Evolutionary conservation across 1,140 invertebrate species (phyloP), one percentile per base, ranked within the genome.

Genomic region (Drosophila arawakana): DNA sequence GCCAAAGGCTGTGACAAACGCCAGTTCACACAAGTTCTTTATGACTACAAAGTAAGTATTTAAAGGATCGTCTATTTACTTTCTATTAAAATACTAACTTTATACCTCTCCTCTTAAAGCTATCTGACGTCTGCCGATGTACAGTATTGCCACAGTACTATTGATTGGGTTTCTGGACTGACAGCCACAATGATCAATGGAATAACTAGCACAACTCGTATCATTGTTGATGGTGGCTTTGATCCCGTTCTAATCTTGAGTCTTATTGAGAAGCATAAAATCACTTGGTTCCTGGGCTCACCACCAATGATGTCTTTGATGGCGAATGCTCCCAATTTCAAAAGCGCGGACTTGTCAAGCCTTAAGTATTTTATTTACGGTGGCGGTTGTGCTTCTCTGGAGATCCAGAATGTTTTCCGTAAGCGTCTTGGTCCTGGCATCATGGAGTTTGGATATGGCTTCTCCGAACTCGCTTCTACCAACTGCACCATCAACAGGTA

Each of bases 1-100:
- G n/a, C 96, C 96, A 2, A 97, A 97, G 93, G 96, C 96, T 30
- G 96, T 96, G 0, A 94, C 95, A 82, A 90, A 96, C 4, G 95
- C 95, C 2, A 95, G 96, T 72, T 47, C 41, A 15, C 69, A 72
- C 37, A 73, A 66, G 49, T 72, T 67, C 46, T 76, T 60, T 35
- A 60, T 21, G 21, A 44, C 54, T 7, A 46, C 7, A 25, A 70
- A 50, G 73, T 75, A 57, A 62, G 70, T 47, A 7, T 25, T 43
- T 10, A n/a, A 58, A 10, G 0, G 5, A 43, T 4, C 1, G 3
- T 41, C 4, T 11, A 41, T 41, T 4, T n/a, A n/a, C n/a, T 11
- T 41, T 11, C 3, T 0, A 2, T 5, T 5, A 30, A 30, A 25
- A 43, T 2, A 2, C 39, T 41, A 11, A 37, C 3, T 18, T 11